Percentiles rank a stretch among this genome's conserved stretches.
Evolutionary conservation across 2,113 vertebrate species (phyloP).

Genomic region (Manacus vitellinus): DNA sequence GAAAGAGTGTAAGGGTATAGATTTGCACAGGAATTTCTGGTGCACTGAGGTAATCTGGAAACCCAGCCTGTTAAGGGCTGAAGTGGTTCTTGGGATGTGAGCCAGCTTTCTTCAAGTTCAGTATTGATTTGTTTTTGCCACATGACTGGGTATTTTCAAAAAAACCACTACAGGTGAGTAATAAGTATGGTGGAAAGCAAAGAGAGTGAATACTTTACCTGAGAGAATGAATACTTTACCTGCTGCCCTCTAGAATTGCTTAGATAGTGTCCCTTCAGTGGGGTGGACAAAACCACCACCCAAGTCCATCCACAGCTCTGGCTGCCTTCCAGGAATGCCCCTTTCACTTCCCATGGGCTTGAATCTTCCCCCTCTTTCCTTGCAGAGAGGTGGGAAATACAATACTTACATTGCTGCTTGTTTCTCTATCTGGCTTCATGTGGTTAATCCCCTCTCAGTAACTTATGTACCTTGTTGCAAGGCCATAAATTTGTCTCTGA

Average conservation of each 20-base stretch:
- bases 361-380: neutral
- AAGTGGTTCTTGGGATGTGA: neutral
- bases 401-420: fast-evolving
- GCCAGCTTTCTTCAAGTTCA: neutral
- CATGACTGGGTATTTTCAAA: neutral
- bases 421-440: neutral
- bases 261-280: neutral
- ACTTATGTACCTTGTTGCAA: neutral
- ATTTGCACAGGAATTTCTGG: neutral
- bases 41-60: neutral
- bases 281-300: neutral
- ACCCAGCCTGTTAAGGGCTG: neutral
- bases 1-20: neutral
- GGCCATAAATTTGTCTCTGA: neutral
- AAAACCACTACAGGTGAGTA: fast-evolving
- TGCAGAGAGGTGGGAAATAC: fast-evolving
- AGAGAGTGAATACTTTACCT: neutral
- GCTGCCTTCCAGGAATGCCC: neutral
- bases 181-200: neutral
- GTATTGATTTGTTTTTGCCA: neutral
- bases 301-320: neutral
- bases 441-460: too few relatives aligned
- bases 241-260: neutral
- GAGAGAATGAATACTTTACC: neutral
- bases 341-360: fast-evolving